Conservation (phyloP, 2,113 vertebrate species). For the Sprattus sprattus region DNA sequence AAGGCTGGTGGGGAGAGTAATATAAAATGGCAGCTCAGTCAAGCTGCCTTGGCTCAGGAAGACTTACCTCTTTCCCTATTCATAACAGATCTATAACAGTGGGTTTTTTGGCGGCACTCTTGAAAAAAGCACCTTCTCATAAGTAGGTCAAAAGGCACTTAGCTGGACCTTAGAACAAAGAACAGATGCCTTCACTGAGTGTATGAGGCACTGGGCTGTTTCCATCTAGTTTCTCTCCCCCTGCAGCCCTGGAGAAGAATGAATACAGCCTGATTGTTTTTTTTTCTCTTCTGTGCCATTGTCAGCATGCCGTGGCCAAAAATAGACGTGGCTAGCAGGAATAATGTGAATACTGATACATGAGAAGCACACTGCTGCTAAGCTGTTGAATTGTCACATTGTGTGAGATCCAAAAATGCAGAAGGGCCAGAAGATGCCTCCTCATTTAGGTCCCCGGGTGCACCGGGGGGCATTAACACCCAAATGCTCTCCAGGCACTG, state of each 20-base stretch:
- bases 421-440: constrained; percentile 25
- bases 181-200: constrained; percentile 37
- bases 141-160: constrained; percentile 54
- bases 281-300: constrained; percentile 45
- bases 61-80: constrained; percentile 28
- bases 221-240: neutral
- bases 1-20: neutral
- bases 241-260: constrained; percentile 46
- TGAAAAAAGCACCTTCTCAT: constrained; percentile 30
- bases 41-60: constrained; percentile 7
- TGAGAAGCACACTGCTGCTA: constrained; percentile 31
- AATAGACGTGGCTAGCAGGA: constrained; percentile 56
- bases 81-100: constrained; percentile 26
- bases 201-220: constrained; percentile 5
- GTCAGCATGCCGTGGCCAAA: constrained; percentile 48
- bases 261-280: constrained; percentile 44
- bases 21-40: neutral
- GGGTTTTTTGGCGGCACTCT: constrained; percentile 11
- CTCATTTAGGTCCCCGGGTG: neutral
- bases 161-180: constrained; percentile 39
- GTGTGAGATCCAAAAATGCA: constrained; percentile 34
- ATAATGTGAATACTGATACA: constrained; percentile 56
- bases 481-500: neutral
- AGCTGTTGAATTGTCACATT: constrained; percentile 54
- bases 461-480: neutral